Evolutionary conservation across 1,140 invertebrate genomes (phyloP), one percentile per base, ranked within the genome.

Genomic region (Lordiphosa collinella): DNA sequence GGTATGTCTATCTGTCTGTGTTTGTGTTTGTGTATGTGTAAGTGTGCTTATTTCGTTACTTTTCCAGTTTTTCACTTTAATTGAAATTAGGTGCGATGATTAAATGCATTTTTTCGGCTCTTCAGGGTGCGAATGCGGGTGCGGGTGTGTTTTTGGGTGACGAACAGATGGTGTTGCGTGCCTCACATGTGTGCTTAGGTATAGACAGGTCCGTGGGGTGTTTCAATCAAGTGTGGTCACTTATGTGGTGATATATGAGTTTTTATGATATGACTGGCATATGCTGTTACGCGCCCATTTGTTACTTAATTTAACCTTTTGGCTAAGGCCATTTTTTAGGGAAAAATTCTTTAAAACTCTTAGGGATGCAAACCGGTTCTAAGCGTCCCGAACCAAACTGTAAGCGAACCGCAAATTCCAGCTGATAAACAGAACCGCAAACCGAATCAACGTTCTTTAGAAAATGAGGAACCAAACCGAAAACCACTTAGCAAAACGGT

Each of bases 51-150:
- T 43, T 29, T 25, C 16, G 38, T 41, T 41, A 41, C 38, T 10
- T 25, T 43, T 12, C 25, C 57, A n/a, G n/a, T n/a, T 68, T 41
- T 72, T 13, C 63, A 56, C 56, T 76, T 78, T 73, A 78, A 84
- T 78, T 84, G 72, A 84, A 70, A 84, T 78, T 73, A 84, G 73
- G 72, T 85, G 78, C 79, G 69, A 85, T 68, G 46, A 59, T 84
- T 63, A 60, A 84, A 66, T 69, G 78, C 78, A 82, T 62, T 75
- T 73, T 14, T 31, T 13, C n/a, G 8, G 1, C 11, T 37, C 18
- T 13, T 14, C 36, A 25, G 44, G 31, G 32, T 13, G 13, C 3
- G 12, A 14, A 13, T 38, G 4, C n/a, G 44, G 31, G 32, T 13
- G 13, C 3, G 12, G 31, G 36, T 38, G 4, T 13, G 11, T 37